Conservation (phyloP, 2,113 vertebrate genomes). For the Barbus barbus region DNA sequence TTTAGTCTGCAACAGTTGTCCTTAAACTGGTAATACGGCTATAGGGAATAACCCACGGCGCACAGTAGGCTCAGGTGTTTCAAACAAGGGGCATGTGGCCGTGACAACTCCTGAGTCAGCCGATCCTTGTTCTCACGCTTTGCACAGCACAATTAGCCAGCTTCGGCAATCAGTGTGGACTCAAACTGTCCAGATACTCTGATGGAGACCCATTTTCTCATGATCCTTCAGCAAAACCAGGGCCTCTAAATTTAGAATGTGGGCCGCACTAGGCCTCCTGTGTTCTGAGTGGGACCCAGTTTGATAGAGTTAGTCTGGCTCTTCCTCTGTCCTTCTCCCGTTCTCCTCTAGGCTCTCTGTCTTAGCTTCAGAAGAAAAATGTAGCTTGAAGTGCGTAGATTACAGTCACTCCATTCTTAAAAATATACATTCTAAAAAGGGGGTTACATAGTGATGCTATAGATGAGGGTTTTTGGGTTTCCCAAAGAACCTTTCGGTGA, state of each 20-base stretch:
- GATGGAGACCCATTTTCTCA: slow-evolving; percentile 72
- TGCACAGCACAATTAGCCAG: slow-evolving; percentile 25
- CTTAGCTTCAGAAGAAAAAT: not conserved
- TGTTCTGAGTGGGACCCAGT: slow-evolving; percentile 74
- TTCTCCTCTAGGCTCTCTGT: slow-evolving; percentile 39
- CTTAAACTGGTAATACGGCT: slow-evolving; percentile 8
- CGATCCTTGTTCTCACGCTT: not conserved
- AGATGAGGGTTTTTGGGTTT: no score
- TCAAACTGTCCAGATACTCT: slow-evolving; percentile 63
- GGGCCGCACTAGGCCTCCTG: slow-evolving; percentile 68
- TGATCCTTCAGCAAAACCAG: slow-evolving; percentile 68
- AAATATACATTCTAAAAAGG: no score
- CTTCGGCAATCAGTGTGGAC: slow-evolving; percentile 42
- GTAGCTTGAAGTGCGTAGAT: not conserved
- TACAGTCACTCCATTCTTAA: not conserved
- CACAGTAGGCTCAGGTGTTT: slow-evolving; percentile 22
- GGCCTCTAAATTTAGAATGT: slow-evolving; percentile 77
- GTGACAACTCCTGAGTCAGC: slow-evolving; percentile 39
- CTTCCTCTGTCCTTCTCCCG: slow-evolving; percentile 46
- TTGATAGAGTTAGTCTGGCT: slow-evolving; percentile 59
- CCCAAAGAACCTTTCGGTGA: not conserved
- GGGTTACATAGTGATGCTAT: no score
- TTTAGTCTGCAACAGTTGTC: not conserved
- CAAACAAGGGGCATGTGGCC: slow-evolving; percentile 14
- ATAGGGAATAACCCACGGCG: not conserved